Percentiles rank a stretch among this genome's conserved stretches.
Evolutionary conservation across 2,113 vertebrate genomes (phyloP).

Genomic region (Psettodes erumei): DNA sequence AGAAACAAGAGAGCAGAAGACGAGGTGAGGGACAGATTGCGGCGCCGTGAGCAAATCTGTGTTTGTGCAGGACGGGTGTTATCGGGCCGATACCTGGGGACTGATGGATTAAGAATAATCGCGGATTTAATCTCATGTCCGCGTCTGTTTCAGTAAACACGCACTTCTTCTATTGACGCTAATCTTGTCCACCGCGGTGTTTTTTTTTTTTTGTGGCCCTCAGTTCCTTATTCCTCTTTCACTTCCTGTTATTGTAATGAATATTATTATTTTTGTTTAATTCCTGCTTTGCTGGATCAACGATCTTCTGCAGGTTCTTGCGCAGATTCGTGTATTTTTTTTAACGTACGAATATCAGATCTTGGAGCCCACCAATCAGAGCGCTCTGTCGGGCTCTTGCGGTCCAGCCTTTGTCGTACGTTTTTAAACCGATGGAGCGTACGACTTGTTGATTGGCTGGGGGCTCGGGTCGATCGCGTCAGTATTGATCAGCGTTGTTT

Average conservation of each 20-base stretch:
- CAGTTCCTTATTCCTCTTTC: not conserved
- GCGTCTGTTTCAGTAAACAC: slow-evolving; percentile 4
- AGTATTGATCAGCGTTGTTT: no score
- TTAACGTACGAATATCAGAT: no score
- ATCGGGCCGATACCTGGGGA: slow-evolving; percentile 47
- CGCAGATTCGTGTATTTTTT: no score
- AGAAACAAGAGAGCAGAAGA: not conserved
- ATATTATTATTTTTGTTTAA: not conserved
- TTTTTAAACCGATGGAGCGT: no score
- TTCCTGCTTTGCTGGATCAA: not conserved
- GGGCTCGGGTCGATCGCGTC: no score
- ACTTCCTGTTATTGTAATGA: not conserved
- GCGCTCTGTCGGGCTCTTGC: no score
- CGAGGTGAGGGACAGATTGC: slow-evolving; percentile 57
- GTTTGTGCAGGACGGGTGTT: slow-evolving; percentile 35
- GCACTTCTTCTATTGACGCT: slow-evolving; percentile 4
- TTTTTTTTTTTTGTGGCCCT: not conserved
- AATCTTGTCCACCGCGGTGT: not conserved
- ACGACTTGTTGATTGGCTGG: no score
- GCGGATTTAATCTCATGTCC: slow-evolving; percentile 43
- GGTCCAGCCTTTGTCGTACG: no score
- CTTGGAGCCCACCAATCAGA: no score
- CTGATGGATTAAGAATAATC: slow-evolving; percentile 43
- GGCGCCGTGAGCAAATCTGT: slow-evolving; percentile 20
- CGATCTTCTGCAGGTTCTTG: no score